phyloP scores from a whole-genome alignment of 2,797 vertebrate species.

The Danio choprae region DNA sequence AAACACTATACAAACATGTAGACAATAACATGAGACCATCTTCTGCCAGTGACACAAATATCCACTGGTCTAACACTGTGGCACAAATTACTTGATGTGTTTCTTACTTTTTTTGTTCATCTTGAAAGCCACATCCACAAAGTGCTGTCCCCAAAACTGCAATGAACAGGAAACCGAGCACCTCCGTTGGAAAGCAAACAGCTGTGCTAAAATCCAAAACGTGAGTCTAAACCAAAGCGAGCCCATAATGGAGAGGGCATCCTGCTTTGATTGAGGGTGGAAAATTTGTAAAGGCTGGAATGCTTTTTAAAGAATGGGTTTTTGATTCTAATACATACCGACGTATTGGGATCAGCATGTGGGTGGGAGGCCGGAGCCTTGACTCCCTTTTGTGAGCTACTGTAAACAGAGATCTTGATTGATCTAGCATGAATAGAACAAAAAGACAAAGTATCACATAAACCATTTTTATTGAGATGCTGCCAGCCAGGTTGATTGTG shows the following conservation, averaged over 20 bases:
- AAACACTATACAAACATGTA: background rate
- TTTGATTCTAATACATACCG: constrained; percentile 15
- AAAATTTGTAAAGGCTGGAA: constrained; percentile 23
- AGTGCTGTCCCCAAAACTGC: constrained; percentile 45
- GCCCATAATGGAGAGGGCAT: background rate
- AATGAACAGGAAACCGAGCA: constrained; percentile 53
- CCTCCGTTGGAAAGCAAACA: constrained; percentile 54
- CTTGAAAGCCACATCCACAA: constrained; percentile 15
- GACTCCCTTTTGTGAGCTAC: constrained; percentile 14
- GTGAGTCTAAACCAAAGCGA: constrained; percentile 4
- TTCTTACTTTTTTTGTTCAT: background rate
- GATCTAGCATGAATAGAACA: background rate
- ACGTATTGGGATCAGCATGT: constrained; percentile 4
- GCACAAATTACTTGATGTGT: background rate
- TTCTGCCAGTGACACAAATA: background rate
- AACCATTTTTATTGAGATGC: constrained; percentile 2
- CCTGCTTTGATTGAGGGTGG: constrained; percentile 4
- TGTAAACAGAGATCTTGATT: constrained; percentile 30
- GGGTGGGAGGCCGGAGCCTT: constrained; percentile 31
- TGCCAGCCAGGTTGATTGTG: background rate
- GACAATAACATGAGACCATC: background rate
- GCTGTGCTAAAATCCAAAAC: constrained; percentile 17
- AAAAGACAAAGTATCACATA: constrained; percentile 3
- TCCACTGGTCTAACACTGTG: background rate
- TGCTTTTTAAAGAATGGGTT: background rate